Evolutionary conservation across 2,113 vertebrate genomes (phyloP), one percentile per base, ranked within the genome.

Genomic region (Perognathus longimembris): DNA sequence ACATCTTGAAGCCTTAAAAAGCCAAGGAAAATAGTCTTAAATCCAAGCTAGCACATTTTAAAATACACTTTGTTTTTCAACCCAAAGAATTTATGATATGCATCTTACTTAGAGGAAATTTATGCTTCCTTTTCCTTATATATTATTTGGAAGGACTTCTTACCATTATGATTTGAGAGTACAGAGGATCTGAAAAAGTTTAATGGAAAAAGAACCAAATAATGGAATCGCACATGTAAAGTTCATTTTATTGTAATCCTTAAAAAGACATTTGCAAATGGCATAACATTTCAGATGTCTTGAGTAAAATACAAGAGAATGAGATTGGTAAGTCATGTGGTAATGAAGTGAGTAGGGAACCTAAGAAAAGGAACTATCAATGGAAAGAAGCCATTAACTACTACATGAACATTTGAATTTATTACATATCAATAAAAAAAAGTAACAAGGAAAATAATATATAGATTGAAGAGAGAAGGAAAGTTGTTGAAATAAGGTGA

Each of bases 21-120:
- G n/a, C 28, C 40, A 82, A 84, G 34, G 84, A 71, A 95, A 91
- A 85, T 34, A 32, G 21, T 90, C 76, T 81, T 85, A 84, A 88
- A 59, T 89, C 63, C 7, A 89, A 57, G n/a, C 61, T 50, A 85
- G 61, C 45, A 75, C 30, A 32, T 61, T 86, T 78, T 66, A 61
- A 61, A 61, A 40, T 66, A 89, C 79, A 30, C 8, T 81, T 86
- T 83, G n/a, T 69, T 69, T 86, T 57, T 22, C 6, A 70, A 18
- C 30, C 22, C 18, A 1, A 28, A 83, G 32, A 93, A 21, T 36
- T 89, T 69, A 57, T 21, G 63, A 34, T 69, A 7, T 59, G 50
- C 9, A 28, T 70, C 21, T 83, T 64, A 64, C 36, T 40, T 85
- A 71, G 30, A 36, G 38, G 24, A 83, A 38, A 89, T 57, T 34